Evolutionary conservation across 2,888 invertebrate species (phyloP).

Genomic region (Heliconius hortense): DNA sequence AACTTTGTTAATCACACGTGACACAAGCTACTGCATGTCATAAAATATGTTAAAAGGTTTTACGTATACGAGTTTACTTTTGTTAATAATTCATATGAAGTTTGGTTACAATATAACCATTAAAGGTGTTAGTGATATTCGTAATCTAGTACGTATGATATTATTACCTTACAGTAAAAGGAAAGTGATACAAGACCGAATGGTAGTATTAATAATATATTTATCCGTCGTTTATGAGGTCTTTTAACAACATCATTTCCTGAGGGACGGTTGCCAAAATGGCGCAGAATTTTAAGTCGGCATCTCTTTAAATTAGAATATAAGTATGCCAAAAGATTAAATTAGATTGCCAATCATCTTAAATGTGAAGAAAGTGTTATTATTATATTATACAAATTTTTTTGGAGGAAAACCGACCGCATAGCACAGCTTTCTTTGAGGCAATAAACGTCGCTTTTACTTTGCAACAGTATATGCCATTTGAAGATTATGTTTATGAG

Average conservation of each 20-base stretch:
- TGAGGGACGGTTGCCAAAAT: slow-evolving; percentile 51
- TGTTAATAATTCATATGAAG: slow-evolving; percentile 16
- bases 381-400: slow-evolving; percentile 48
- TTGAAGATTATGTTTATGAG: slow-evolving; percentile 57
- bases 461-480: slow-evolving; percentile 50
- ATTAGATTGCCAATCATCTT: slow-evolving; percentile 45
- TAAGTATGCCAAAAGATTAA: slow-evolving; percentile 48
- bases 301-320: slow-evolving; percentile 45
- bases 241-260: slow-evolving; percentile 51
- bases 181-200: slow-evolving; percentile 42
- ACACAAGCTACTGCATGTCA: neutral
- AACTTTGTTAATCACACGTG: neutral
- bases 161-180: slow-evolving; percentile 30
- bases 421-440: slow-evolving; percentile 51
- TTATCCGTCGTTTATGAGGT: slow-evolving; percentile 53
- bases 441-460: slow-evolving; percentile 57
- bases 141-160: slow-evolving; percentile 27
- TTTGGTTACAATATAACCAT: slow-evolving; percentile 27
- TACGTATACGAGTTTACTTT: slow-evolving; percentile 7
- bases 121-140: slow-evolving; percentile 33
- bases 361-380: slow-evolving; percentile 49
- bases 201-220: too few relatives aligned
- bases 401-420: slow-evolving; percentile 45
- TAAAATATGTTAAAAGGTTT: slow-evolving; percentile 24
- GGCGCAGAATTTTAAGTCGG: too few relatives aligned